Evolutionary conservation across 2,113 vertebrate genomes (phyloP), one percentile per base, ranked within the genome.

Genomic region (Leptobrachium ailaonicum): DNA sequence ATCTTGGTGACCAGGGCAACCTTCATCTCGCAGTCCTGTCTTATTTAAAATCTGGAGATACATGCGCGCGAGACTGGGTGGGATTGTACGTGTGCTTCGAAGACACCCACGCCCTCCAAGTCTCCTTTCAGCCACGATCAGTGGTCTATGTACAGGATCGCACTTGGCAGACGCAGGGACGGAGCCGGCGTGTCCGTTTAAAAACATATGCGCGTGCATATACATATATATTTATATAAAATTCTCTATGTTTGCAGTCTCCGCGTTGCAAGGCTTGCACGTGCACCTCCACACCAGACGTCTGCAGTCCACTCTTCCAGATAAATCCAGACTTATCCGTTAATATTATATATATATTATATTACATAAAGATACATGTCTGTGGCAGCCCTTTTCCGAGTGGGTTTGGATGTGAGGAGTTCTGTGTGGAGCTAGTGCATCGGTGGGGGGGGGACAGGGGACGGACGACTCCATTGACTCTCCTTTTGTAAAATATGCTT

Each of bases 351-450:
- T 32, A 32, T 32, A 32, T 32, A 32, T 32, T 32, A 42, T 41
- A 43, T 68, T 50, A 32, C 64, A 3, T 3, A 54, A 44, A 73
- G 1, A 53, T 43, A 50, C 12, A 32, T 11, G n/a, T 32, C 8
- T 50, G 47, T 50, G 58, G 72, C 68, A 79, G 77, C 69, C 77
- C 69, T 72, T 79, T 14, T 42, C 50, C 63, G 14, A 68, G 63
- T n/a, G n/a, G 20, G 7, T 47, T 68, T 68, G 43, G 66, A 58
- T 10, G 10, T 58, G 56, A 58, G 9, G 56, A 14, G 56, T 58
- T 58, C 9, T 2, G 56, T 68, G 11, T 2, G 58, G 74, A 56
- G 4, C 70, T 66, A 73, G 78, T 67, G 71, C 62, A 73, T 73
- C 43, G 5, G 66, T 44, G 60, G 60, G 64, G 64, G 20, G 20